Percentiles rank a stretch among this genome's conserved stretches.
These are phyloP conservation scores for Lochmaea crataegi DNA, from an alignment of 2,888 invertebrate species.

Conservation along the genomic window DNA sequence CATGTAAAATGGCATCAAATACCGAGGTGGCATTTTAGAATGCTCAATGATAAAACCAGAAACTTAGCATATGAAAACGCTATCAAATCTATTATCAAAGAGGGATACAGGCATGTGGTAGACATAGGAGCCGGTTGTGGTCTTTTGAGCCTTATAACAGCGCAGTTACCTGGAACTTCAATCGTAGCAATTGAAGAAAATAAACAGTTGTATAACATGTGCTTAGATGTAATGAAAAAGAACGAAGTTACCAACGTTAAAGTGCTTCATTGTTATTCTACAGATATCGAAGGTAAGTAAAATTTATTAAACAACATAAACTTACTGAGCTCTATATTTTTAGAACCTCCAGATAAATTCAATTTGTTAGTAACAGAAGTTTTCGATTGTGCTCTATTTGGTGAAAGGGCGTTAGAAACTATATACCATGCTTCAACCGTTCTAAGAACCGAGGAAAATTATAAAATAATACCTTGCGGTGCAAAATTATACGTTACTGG, in stretches of 20 bases:
- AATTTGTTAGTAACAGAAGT: constrained; percentile 80
- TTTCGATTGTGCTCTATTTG: constrained; percentile 84
- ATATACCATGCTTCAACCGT: constrained; percentile 77
- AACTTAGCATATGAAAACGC: constrained; percentile 76
- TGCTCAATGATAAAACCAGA: constrained; percentile 80
- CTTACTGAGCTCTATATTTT: constrained; percentile 5
- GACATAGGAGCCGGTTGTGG: constrained; percentile 86
- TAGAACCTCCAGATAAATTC: constrained; percentile 40
- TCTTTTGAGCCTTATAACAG: constrained; percentile 77
- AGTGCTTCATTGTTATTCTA: constrained; percentile 72
- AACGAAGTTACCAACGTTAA: constrained; percentile 66
- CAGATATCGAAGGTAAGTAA: constrained; percentile 61
- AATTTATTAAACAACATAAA: background rate
- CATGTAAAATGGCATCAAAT: constrained; percentile 76
- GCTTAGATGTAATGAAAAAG: constrained; percentile 68
- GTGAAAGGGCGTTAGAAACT: constrained; percentile 77
- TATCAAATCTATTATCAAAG: constrained; percentile 62
- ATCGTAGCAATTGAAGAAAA: constrained; percentile 78
- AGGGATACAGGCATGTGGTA: constrained; percentile 68
- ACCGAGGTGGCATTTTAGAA: constrained; percentile 85
- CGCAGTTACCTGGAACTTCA: constrained; percentile 62
- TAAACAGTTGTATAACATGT: constrained; percentile 72
- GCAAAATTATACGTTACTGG: constrained; percentile 74
- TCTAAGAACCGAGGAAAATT: constrained; percentile 66
- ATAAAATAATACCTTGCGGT: constrained; percentile 71